Evolutionary conservation across 2,797 vertebrate genomes (phyloP).

Genomic region (Threskiornis aethiopicus): DNA sequence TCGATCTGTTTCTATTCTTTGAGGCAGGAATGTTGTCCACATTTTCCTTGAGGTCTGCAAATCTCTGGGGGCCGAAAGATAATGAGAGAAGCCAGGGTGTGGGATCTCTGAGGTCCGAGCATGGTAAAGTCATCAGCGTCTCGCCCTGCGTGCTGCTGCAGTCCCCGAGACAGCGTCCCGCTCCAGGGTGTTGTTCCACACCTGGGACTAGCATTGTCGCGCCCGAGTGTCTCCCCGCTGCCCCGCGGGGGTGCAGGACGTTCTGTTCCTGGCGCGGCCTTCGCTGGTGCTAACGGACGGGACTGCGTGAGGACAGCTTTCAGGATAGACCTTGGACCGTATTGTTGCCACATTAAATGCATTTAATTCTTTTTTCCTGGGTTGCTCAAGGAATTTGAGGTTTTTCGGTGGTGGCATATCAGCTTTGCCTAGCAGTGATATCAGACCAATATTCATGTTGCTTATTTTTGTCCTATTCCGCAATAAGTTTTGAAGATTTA

Average conservation of each 20-base stretch:
- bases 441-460: rapidly evolving
- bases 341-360: neutral
- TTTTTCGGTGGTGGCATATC: neutral
- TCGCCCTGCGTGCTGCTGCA: neutral
- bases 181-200: neutral
- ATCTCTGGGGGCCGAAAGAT: neutral
- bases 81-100: constrained; percentile 6
- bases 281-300: neutral
- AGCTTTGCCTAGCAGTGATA: neutral
- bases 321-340: neutral
- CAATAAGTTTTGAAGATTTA: neutral
- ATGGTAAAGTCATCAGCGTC: constrained; percentile 7
- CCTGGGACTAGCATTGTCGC: neutral
- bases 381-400: neutral
- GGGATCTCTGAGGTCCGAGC: neutral
- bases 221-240: neutral
- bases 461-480: neutral
- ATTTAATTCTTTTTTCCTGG: neutral
- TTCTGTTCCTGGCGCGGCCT: neutral
- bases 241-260: neutral
- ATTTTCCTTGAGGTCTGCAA: neutral
- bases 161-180: neutral
- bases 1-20: neutral
- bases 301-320: neutral
- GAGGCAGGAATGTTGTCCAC: neutral